These are phyloP conservation scores for Pseudomyrmex dendroicus DNA, from an alignment of 1,140 invertebrate species.

Conservation along the genomic window DNA sequence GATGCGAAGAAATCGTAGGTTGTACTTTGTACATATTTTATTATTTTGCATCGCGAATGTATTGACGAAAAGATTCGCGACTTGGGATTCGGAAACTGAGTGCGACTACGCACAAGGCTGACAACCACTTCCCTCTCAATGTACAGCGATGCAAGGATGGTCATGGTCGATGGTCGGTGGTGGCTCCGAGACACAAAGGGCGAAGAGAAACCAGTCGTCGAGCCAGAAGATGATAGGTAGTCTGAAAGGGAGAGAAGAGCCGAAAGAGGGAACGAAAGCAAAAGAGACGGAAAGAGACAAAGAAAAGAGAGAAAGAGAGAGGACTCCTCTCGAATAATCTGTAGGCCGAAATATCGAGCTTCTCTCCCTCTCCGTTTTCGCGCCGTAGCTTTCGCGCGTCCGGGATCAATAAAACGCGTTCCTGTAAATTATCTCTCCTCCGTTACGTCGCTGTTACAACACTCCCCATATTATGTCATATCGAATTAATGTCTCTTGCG, in stretches of 20 bases:
- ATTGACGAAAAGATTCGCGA: background rate
- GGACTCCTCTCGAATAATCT: conserved; percentile 32
- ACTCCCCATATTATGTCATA: background rate
- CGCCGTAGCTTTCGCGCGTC: background rate
- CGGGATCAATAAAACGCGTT: conserved; percentile 49
- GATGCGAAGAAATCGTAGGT: background rate
- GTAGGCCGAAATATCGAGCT: conserved; percentile 40
- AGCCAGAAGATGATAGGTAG: conserved; percentile 45
- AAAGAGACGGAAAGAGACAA: background rate
- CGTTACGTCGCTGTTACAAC: background rate
- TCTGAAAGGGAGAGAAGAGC: background rate
- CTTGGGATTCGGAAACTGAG: background rate
- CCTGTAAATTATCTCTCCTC: conserved; percentile 12
- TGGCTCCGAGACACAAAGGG: conserved; percentile 51
- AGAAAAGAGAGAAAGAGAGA: background rate
- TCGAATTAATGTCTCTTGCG: background rate
- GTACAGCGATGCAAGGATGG: conserved; percentile 44
- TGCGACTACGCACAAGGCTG: conserved; percentile 16
- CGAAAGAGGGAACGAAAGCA: too few species aligned
- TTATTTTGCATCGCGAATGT: background rate
- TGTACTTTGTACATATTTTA: background rate
- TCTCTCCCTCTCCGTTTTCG: background rate
- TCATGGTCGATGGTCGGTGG: conserved; percentile 46
- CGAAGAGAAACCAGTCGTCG: conserved; percentile 38
- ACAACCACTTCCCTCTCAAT: conserved; percentile 51